Conservation (phyloP, 2,113 vertebrate genomes). For the Puma concolor region DNA sequence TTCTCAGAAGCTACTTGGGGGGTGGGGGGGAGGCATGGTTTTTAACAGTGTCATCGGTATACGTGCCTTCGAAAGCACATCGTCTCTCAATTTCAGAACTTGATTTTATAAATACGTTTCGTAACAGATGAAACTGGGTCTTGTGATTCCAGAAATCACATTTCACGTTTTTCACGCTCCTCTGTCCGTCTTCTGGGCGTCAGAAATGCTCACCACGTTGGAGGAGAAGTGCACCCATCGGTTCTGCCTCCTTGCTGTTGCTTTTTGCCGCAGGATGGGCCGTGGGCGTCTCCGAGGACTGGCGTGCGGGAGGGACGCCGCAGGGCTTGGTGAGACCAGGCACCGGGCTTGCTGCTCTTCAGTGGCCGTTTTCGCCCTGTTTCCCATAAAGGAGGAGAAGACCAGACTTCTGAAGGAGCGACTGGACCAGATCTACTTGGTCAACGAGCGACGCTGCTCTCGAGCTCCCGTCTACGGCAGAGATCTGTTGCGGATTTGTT, state of each 20-base stretch:
- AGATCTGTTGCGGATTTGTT: constrained; percentile 90
- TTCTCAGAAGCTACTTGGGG: background rate
- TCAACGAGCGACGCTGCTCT: constrained; percentile 93
- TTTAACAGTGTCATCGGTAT: background rate
- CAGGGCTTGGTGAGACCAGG: background rate
- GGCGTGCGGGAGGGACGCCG: fast-evolving
- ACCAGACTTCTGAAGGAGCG: constrained; percentile 91
- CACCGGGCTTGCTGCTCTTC: no score
- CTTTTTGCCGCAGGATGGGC: background rate
- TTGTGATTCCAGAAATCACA: background rate
- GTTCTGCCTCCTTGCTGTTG: background rate
- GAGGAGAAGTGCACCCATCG: fast-evolving
- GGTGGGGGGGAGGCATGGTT: fast-evolving
- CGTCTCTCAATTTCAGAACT: background rate
- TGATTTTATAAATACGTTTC: background rate
- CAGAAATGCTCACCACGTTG: background rate
- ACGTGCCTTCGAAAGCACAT: fast-evolving
- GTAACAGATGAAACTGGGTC: background rate
- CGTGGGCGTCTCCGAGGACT: fast-evolving
- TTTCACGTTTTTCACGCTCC: background rate
- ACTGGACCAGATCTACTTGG: constrained; percentile 89
- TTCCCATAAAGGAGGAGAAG: constrained; percentile 89
- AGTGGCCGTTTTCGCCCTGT: background rate
- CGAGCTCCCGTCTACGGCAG: constrained; percentile 92
- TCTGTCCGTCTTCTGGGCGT: fast-evolving